These are phyloP conservation scores for Octomys mimax DNA, from an alignment of 2,797 vertebrate genomes.

Conservation along the genomic window DNA sequence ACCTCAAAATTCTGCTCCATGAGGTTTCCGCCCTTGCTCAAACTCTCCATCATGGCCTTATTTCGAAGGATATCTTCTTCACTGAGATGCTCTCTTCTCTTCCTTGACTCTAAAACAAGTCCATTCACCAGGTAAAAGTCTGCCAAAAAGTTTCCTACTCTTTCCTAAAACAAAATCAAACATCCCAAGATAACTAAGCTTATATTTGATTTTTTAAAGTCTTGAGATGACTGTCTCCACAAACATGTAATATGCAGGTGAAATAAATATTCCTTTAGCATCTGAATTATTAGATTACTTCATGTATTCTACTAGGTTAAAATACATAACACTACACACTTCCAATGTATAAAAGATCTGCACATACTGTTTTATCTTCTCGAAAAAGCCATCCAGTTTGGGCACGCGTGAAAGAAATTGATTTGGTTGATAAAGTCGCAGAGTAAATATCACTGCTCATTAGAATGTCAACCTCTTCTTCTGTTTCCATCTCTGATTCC, in stretches of 20 bases:
- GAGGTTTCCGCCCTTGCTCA: constrained; percentile 98
- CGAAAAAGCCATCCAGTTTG: constrained; percentile 99
- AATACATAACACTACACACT: constrained; percentile 11
- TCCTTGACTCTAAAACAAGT: constrained; percentile 97
- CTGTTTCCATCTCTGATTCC: constrained; percentile 99
- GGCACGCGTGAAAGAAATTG: constrained; percentile 97
- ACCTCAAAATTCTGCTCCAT: constrained; percentile 99
- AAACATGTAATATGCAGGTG: constrained; percentile 9
- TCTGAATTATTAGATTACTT: constrained; percentile 36
- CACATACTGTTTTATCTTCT: constrained; percentile 97
- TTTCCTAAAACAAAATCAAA: constrained; percentile 91
- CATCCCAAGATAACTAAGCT: constrained; percentile 48
- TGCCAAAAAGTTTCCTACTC: constrained; percentile 98
- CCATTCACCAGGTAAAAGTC: constrained; percentile 99
- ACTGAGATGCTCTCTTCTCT: constrained; percentile 97
- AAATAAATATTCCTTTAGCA: constrained; percentile 58
- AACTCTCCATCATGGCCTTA: constrained; percentile 99
- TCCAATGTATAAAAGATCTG: constrained; percentile 54
- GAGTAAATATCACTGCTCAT: constrained; percentile 99
- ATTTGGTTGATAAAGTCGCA: constrained; percentile 98
- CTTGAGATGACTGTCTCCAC: background rate
- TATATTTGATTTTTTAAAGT: background rate
- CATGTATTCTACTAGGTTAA: constrained; percentile 32
- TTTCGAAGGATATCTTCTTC: constrained; percentile 99
- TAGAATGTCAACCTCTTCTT: constrained; percentile 99